Evolutionary conservation across 1,140 invertebrate species (phyloP).

Genomic region (Spodoptera frugiperda): DNA sequence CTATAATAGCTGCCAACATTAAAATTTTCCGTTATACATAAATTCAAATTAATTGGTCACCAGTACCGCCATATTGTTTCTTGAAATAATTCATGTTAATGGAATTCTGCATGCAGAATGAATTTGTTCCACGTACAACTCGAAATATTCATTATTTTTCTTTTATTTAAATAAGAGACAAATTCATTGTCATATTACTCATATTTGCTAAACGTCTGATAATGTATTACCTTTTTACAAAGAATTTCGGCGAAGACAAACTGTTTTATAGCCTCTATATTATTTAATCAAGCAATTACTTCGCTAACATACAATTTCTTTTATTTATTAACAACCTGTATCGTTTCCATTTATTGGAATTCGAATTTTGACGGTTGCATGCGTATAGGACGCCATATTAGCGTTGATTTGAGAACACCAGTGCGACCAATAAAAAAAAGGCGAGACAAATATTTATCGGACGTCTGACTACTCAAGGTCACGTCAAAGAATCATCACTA

Average conservation of each 20-base stretch:
- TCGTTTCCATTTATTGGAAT: too few species aligned
- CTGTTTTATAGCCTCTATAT: neutral
- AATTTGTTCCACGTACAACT: slow-evolving; percentile 16
- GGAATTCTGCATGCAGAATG: slow-evolving; percentile 28
- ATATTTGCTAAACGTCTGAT: neutral
- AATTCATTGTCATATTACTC: slow-evolving; percentile 13
- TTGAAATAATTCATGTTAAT: slow-evolving; percentile 31
- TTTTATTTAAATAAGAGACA: slow-evolving; percentile 13
- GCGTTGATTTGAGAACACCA: too few species aligned
- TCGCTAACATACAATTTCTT: neutral
- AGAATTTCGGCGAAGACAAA: slow-evolving; percentile 12
- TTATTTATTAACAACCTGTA: neutral
- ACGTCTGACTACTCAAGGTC: too few species aligned
- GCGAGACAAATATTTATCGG: too few species aligned
- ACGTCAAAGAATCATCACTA: too few species aligned
- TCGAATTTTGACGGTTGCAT: too few species aligned
- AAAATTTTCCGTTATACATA: slow-evolving; percentile 36
- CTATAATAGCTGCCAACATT: slow-evolving; percentile 21
- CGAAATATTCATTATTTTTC: slow-evolving; percentile 2
- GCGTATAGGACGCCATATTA: too few species aligned
- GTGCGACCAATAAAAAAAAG: too few species aligned
- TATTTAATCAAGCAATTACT: neutral
- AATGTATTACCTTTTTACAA: neutral
- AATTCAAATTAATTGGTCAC: slow-evolving; percentile 35
- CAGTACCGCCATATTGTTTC: slow-evolving; percentile 22